These are phyloP conservation scores for Gouania willdenowi DNA, from an alignment of 2,797 vertebrate genomes.

Conservation along the genomic window DNA sequence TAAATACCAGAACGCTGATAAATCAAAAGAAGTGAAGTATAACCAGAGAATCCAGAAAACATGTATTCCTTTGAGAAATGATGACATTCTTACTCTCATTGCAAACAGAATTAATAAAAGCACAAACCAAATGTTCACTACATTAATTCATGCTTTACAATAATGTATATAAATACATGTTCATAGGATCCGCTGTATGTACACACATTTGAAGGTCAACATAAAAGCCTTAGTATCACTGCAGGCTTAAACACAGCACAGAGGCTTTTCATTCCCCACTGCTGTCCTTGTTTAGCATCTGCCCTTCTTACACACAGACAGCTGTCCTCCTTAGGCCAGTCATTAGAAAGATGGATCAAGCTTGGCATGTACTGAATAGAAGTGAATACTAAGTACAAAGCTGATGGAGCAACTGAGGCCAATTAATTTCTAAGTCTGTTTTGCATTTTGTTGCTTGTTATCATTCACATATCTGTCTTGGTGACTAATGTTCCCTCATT, in stretches of 20 bases:
- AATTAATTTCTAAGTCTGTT: constrained; percentile 55
- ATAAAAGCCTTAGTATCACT: no score
- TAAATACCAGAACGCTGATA: no score
- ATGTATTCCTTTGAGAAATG: no score
- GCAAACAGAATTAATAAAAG: background rate
- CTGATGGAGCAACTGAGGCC: constrained; percentile 31
- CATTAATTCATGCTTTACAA: no score
- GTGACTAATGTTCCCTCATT: constrained; percentile 36
- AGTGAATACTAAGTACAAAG: constrained; percentile 45
- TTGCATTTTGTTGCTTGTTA: constrained; percentile 39
- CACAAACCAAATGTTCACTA: no score
- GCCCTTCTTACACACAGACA: constrained; percentile 25
- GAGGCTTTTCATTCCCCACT: background rate
- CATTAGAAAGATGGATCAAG: constrained; percentile 55
- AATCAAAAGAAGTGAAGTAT: no score
- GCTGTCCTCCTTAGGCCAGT: constrained; percentile 34
- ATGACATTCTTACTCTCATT: no score
- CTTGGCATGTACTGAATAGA: constrained; percentile 27
- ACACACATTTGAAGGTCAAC: no score
- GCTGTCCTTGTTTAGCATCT: constrained; percentile 14
- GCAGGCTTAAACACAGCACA: background rate
- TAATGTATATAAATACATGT: no score
- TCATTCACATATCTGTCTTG: constrained; percentile 49
- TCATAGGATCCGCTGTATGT: no score
- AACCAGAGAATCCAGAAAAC: no score